Evolutionary conservation across 2,888 invertebrate species (phyloP).

Genomic region (Machimus atricapillus): DNA sequence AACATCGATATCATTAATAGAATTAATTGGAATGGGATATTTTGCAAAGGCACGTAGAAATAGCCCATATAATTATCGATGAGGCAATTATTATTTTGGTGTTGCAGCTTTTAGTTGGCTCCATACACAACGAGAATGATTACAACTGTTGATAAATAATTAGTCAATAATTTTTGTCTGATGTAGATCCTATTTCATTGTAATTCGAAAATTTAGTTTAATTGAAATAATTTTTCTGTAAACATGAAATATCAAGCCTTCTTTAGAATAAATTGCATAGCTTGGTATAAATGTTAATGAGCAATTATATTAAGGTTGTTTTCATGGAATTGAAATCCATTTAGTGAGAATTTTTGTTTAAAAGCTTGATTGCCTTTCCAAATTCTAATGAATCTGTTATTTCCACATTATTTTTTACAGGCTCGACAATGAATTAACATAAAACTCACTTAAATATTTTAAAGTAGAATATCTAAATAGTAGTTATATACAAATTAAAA

Average conservation of each 20-base stretch:
- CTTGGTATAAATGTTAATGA: no score
- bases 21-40: background rate
- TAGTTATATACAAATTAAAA: no score
- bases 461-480: no score
- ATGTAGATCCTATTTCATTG: background rate
- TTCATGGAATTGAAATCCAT: background rate
- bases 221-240: background rate
- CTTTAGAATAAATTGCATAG: background rate
- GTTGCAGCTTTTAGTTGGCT: background rate
- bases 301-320: no score
- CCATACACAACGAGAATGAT: background rate
- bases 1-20: background rate
- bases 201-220: background rate
- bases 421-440: no score
- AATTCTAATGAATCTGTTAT: no score
- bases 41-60: background rate
- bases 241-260: background rate
- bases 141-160: background rate
- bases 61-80: background rate
- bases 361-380: background rate
- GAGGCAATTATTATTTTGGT: background rate
- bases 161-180: background rate
- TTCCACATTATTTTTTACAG: no score
- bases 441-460: no score
- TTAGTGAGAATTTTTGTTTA: background rate